A percentile compares a stretch with the other conserved stretches of the same genome.
Evolutionary conservation across 1,140 invertebrate species (phyloP).

Genomic region (Calephelis nemesis): DNA sequence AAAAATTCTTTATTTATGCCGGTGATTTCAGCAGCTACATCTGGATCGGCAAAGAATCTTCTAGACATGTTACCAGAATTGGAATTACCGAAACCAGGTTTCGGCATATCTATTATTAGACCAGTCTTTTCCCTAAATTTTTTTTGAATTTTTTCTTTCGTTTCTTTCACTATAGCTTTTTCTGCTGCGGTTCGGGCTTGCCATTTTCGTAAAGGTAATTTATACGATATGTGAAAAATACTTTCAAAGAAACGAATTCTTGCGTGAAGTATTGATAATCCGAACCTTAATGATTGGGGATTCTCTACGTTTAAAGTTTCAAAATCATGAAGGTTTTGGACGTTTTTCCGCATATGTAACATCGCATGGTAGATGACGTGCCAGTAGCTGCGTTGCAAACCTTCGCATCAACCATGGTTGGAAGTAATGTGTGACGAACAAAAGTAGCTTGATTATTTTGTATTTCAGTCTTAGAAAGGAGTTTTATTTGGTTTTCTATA

Average conservation of each 20-base stretch:
- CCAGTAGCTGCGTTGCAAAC: neutral
- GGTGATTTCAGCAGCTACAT: constrained; percentile 44
- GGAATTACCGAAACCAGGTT: constrained; percentile 44
- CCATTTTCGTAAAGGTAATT: neutral
- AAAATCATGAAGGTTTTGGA: neutral
- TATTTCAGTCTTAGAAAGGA: neutral
- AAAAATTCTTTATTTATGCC: constrained; percentile 47
- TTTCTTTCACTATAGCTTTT: neutral
- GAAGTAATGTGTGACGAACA: neutral
- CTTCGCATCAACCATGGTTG: neutral
- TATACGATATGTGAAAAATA: neutral
- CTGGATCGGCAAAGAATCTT: no score
- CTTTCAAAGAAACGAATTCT: neutral
- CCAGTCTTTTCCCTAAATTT: neutral
- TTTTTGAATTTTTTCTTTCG: constrained; percentile 10
- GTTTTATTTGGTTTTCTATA: neutral
- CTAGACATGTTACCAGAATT: constrained; percentile 68
- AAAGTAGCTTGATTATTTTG: neutral
- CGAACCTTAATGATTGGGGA: neutral
- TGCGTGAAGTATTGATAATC: neutral
- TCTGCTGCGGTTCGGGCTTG: neutral
- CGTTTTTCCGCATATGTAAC: neutral
- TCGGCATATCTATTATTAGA: constrained; percentile 20
- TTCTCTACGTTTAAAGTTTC: neutral
- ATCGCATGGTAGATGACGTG: neutral